Percentiles rank a stretch among this genome's conserved stretches.
phyloP scores from a whole-genome alignment of 2,797 vertebrate genomes.

The Megalops cyprinoides region DNA sequence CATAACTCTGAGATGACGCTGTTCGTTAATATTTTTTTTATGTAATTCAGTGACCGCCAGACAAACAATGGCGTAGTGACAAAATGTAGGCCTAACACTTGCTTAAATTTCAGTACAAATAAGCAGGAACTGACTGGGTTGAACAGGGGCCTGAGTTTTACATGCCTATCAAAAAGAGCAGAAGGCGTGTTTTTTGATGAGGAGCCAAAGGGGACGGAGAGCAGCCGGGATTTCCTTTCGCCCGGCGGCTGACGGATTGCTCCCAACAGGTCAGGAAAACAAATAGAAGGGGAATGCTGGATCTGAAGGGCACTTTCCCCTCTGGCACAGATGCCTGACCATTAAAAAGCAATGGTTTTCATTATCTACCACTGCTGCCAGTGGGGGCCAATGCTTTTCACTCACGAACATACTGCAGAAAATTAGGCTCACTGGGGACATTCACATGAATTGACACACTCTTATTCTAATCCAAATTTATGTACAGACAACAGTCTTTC shows the following conservation, averaged over 20 bases:
- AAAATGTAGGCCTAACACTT: too few species aligned
- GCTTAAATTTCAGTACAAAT: not conserved
- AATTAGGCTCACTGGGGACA: not conserved
- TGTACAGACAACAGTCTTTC: not conserved
- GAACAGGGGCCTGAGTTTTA: too few species aligned
- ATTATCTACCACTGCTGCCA: not conserved
- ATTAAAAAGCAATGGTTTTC: conserved; percentile 30
- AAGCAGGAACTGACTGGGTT: too few species aligned
- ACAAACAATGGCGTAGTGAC: too few species aligned
- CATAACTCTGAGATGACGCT: not conserved
- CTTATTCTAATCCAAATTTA: not conserved
- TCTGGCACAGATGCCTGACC: not conserved
- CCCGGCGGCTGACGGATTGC: not conserved
- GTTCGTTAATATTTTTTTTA: not conserved
- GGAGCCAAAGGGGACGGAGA: not conserved
- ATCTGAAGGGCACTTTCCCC: conserved; percentile 21
- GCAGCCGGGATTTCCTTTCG: not conserved
- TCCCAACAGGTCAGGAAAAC: conserved; percentile 17
- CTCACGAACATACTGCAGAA: not conserved
- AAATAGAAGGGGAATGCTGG: not conserved
- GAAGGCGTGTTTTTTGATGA: not conserved
- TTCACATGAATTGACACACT: not conserved
- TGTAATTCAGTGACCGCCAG: not conserved
- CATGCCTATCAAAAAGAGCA: not conserved
- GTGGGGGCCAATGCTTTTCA: not conserved